Conservation (phyloP, 2,797 vertebrate genomes). For the Serranus cabrilla region DNA sequence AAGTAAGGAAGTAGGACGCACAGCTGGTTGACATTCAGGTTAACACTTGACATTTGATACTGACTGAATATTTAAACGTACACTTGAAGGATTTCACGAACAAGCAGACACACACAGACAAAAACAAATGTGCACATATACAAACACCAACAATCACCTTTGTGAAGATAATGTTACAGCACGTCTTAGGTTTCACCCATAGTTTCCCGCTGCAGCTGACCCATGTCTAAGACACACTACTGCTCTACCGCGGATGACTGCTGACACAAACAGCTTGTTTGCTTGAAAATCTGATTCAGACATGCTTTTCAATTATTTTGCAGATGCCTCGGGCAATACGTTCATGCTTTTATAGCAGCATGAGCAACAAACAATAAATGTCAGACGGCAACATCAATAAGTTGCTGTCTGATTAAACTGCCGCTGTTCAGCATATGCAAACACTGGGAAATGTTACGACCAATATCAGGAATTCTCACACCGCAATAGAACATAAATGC, state of each 20-base stretch:
- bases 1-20: neutral
- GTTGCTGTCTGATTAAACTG: conserved; percentile 22
- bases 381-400: conserved; percentile 29
- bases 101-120: conserved; percentile 31
- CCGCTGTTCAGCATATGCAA: conserved; percentile 5
- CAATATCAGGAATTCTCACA: neutral
- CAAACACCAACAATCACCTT: conserved; percentile 57
- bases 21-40: conserved; percentile 22
- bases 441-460: neutral
- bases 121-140: conserved; percentile 24
- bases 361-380: conserved; percentile 34
- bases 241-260: conserved; percentile 20
- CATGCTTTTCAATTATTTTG: conserved; percentile 40
- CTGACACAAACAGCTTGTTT: conserved; percentile 31
- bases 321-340: conserved; percentile 30
- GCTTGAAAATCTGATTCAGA: conserved; percentile 46
- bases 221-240: conserved; percentile 32
- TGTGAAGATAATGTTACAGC: conserved; percentile 66
- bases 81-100: conserved; percentile 39
- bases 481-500: neutral
- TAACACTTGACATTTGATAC: conserved; percentile 59
- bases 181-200: conserved; percentile 63
- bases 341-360: conserved; percentile 5
- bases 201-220: conserved; percentile 43
- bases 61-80: conserved; percentile 63